A percentile compares a stretch with the other conserved stretches of the same genome.
Evolutionary conservation across 1,140 invertebrate species (phyloP).

Genomic region (Limonius californicus): DNA sequence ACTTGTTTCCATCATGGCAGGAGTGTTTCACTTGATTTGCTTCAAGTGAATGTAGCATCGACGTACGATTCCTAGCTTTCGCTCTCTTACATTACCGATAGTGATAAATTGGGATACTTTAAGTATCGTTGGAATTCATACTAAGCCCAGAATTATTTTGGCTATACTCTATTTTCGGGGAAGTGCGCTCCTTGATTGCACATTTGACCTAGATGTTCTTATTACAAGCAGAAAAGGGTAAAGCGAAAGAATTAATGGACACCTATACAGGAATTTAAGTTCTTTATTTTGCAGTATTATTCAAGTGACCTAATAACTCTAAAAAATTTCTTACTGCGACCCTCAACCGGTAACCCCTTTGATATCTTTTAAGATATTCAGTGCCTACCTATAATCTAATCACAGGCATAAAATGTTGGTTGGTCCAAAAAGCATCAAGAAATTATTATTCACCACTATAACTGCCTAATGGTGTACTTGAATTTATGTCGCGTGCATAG

Average conservation of each 20-base stretch:
- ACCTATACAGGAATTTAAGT: no score
- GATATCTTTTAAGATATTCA: no score
- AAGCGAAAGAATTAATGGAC: no score
- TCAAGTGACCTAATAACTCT: no score
- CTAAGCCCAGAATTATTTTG: no score
- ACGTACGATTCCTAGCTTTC: conserved; percentile 7
- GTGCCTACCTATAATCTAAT: conserved; percentile 10
- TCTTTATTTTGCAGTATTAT: no score
- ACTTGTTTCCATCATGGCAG: conserved; percentile 42
- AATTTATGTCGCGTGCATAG: conserved; percentile 31
- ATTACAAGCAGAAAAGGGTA: no score
- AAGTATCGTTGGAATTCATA: no score
- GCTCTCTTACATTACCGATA: no score
- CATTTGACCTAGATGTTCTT: neutral
- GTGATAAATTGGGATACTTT: no score
- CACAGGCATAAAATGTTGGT: conserved; percentile 31
- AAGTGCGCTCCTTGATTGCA: neutral
- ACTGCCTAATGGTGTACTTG: conserved; percentile 30
- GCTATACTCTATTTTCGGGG: neutral
- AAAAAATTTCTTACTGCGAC: no score
- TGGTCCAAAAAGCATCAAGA: conserved; percentile 27
- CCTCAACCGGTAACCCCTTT: no score
- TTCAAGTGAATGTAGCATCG: neutral
- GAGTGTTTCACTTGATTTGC: conserved; percentile 17
- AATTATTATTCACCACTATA: conserved; percentile 32